phyloP scores from a whole-genome alignment of 1,140 invertebrate species.

The Drosophila truncata region DNA sequence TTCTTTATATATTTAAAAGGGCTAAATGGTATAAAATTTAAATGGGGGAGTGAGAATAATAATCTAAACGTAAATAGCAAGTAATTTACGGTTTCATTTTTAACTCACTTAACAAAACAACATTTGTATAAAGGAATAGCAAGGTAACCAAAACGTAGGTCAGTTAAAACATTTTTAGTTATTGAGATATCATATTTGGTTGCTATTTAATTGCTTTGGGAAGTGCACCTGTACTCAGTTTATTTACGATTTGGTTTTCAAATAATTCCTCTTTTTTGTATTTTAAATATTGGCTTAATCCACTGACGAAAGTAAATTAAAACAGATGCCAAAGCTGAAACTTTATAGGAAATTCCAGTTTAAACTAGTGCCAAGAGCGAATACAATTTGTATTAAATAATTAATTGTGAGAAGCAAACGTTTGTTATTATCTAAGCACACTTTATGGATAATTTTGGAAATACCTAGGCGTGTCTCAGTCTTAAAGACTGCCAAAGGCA shows the following conservation, averaged over 20 bases:
- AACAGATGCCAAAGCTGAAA: constrained; percentile 7
- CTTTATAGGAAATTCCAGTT: constrained; percentile 7
- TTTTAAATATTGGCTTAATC: constrained; percentile 5
- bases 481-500: neutral
- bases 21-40: neutral
- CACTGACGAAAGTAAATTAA: constrained; percentile 13
- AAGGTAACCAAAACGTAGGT: neutral
- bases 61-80: neutral
- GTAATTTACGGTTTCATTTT: neutral
- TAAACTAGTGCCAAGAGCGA: neutral
- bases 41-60: neutral
- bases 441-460: neutral
- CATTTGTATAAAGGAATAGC: neutral
- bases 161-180: neutral
- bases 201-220: neutral
- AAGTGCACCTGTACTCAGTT: neutral
- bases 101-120: neutral
- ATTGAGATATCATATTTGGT: neutral
- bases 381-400: neutral
- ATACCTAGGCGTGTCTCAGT: constrained; percentile 4
- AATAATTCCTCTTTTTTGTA: neutral
- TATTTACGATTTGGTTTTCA: neutral
- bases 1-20: neutral
- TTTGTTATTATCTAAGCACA: neutral
- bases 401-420: neutral